Evolutionary conservation across 2,113 vertebrate species (phyloP), one percentile per base, ranked within the genome.

Genomic region (Corythornis vintsioides): DNA sequence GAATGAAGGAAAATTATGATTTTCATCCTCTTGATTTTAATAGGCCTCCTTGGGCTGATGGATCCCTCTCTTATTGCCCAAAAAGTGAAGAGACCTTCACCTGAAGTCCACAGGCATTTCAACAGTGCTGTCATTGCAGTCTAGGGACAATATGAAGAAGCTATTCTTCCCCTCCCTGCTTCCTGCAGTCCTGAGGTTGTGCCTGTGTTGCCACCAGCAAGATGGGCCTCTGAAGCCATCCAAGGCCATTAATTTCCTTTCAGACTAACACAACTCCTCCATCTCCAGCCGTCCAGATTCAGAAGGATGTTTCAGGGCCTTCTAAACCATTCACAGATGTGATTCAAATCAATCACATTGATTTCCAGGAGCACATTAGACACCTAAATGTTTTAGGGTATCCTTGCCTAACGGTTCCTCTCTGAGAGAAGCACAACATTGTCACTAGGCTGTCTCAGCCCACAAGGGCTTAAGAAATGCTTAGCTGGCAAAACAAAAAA

Each of bases 401-500:
- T 45, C 48, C 48, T 76, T 26, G 21, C 18, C 57, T 42, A 42
- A 56, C 29, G 19, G 12, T 22, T 73, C 33, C n/a, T 74, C 52
- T 38, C 3, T 35, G 17, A 93, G 40, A 56, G 38, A 50, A 79
- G 48, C 67, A 43, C 28, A 57, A 11, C 0, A 0, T 28, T 85
- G 87, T 80, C 81, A 76, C 82, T 29, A 59, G 75, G 52, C 64
- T 91, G 22, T 22, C 71, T 80, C 42, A 66, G 42, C 33, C 40
- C 72, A 43, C 0, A 0, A 74, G 56, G 69, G 69, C 67, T 83
- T 80, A 48, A 38, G 59, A 89, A 92, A 93, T 78, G 94, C 92
- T 96, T 96, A 94, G 89, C 82, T 77, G 72, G 87, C 91, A 94
- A 88, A 95, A 94, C 69, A 91, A 88, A 50, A 38, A 38, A 35